phyloP scores from a whole-genome alignment of 1,140 invertebrate species.

The Drosophila obscura region DNA sequence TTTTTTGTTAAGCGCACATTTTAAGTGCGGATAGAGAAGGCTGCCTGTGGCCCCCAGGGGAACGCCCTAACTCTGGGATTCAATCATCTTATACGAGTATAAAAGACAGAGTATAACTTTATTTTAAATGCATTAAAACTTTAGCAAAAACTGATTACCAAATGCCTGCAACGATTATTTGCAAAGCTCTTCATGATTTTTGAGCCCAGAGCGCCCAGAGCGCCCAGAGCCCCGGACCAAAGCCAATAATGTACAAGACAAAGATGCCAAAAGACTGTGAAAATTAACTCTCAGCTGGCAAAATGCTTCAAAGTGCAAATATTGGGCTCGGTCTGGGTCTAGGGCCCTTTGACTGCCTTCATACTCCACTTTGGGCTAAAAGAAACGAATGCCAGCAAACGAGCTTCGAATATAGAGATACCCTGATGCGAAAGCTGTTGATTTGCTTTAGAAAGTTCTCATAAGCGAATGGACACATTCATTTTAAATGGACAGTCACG shows the following conservation, averaged over 20 bases:
- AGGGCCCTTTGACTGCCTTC: slow-evolving; percentile 21
- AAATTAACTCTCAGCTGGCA: slow-evolving; percentile 70
- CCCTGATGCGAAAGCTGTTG: no score
- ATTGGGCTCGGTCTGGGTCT: slow-evolving; percentile 53
- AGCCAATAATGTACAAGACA: slow-evolving; percentile 63
- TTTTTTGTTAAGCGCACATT: slow-evolving; percentile 56
- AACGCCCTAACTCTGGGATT: slow-evolving; percentile 1
- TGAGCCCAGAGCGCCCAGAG: slow-evolving; percentile 37
- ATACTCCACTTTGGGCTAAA: neutral
- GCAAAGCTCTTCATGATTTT: slow-evolving; percentile 60
- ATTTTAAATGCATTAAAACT: slow-evolving; percentile 74
- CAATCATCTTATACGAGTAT: neutral
- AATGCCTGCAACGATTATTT: slow-evolving; percentile 58
- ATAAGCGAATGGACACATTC: neutral
- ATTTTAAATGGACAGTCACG: neutral
- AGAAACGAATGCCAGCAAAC: no score
- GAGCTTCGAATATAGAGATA: no score
- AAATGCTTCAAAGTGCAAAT: slow-evolving; percentile 71
- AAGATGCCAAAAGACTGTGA: slow-evolving; percentile 39
- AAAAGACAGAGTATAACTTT: slow-evolving; percentile 40
- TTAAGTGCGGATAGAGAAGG: slow-evolving; percentile 30
- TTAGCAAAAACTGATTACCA: slow-evolving; percentile 66
- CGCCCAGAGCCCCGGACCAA: slow-evolving; percentile 22
- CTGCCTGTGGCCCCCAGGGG: neutral
- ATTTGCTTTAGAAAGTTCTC: neutral